Conservation (phyloP, 2,888 invertebrate genomes). For the Bellardia bayeri region DNA sequence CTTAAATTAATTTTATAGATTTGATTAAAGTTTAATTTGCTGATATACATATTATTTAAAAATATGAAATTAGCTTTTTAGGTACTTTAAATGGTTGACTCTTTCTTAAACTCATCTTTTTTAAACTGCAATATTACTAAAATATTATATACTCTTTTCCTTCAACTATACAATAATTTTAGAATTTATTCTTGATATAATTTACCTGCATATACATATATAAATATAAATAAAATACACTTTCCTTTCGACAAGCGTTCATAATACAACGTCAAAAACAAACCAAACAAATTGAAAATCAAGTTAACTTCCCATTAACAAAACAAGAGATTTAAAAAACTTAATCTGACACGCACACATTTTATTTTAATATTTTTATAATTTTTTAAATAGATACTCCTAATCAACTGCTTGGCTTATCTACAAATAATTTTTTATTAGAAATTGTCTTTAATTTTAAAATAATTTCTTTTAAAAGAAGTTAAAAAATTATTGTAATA, state of each 20-base stretch:
- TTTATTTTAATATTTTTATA: conserved; percentile 60
- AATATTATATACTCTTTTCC: background rate
- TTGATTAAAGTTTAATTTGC: background rate
- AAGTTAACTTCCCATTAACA: conserved; percentile 51
- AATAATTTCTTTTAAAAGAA: conserved; percentile 15
- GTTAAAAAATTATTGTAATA: conserved; percentile 48
- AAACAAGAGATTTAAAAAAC: conserved; percentile 14
- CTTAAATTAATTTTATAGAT: background rate
- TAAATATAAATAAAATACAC: conserved; percentile 32
- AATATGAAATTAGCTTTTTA: background rate
- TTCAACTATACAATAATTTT: conserved; percentile 22
- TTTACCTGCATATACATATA: conserved; percentile 9
- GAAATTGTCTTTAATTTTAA: conserved; percentile 27
- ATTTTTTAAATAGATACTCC: conserved; percentile 30
- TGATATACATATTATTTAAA: background rate
- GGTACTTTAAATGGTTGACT: background rate
- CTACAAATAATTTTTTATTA: conserved; percentile 22
- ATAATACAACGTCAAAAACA: conserved; percentile 44
- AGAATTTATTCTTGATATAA: background rate
- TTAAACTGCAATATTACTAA: conserved; percentile 14
- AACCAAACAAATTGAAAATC: conserved; percentile 46
- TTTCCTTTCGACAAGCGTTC: conserved; percentile 41
- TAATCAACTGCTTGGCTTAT: conserved; percentile 41
- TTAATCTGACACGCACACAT: conserved; percentile 67
- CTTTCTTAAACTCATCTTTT: conserved; percentile 28